Conservation (phyloP, 2,797 vertebrate species). For the Betta splendens region DNA sequence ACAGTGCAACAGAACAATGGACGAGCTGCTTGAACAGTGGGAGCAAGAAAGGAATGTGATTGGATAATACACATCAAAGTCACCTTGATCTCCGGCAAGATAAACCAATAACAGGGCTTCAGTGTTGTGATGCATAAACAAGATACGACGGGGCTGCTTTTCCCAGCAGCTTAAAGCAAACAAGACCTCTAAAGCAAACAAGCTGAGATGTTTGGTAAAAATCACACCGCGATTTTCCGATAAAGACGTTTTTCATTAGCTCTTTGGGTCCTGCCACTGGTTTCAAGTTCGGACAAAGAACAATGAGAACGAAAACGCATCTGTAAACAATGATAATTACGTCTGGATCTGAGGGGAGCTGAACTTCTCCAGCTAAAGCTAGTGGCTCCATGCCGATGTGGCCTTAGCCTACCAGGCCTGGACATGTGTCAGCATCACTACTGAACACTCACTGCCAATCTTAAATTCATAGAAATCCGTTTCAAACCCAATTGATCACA, state of each 20-base stretch:
- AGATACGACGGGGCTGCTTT: slow-evolving; percentile 49
- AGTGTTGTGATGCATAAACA: slow-evolving; percentile 60
- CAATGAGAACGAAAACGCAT: slow-evolving; percentile 35
- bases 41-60: slow-evolving; percentile 75
- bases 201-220: slow-evolving; percentile 57
- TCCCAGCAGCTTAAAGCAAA: slow-evolving; percentile 67
- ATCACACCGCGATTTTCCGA: slow-evolving; percentile 38
- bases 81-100: slow-evolving; percentile 73
- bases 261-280: slow-evolving; percentile 69
- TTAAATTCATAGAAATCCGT: slow-evolving; percentile 22
- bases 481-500: slow-evolving; percentile 14
- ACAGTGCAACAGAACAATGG: slow-evolving; percentile 65
- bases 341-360: slow-evolving; percentile 13
- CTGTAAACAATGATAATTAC: slow-evolving; percentile 62
- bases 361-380: slow-evolving; percentile 10
- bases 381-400: slow-evolving; percentile 34
- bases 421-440: slow-evolving; percentile 24
- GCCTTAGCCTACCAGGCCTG: slow-evolving; percentile 25
- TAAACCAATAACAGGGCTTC: slow-evolving; percentile 70
- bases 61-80: slow-evolving; percentile 73
- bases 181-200: slow-evolving; percentile 63
- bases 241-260: slow-evolving; percentile 42
- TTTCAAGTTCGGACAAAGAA: slow-evolving; percentile 49
- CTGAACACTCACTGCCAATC: slow-evolving; percentile 19
- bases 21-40: slow-evolving; percentile 57